These are phyloP conservation scores for Hydractinia echinata DNA, from an alignment of 30 jellyfish, hydroid and myxozoan species.

Conservation along the genomic window DNA sequence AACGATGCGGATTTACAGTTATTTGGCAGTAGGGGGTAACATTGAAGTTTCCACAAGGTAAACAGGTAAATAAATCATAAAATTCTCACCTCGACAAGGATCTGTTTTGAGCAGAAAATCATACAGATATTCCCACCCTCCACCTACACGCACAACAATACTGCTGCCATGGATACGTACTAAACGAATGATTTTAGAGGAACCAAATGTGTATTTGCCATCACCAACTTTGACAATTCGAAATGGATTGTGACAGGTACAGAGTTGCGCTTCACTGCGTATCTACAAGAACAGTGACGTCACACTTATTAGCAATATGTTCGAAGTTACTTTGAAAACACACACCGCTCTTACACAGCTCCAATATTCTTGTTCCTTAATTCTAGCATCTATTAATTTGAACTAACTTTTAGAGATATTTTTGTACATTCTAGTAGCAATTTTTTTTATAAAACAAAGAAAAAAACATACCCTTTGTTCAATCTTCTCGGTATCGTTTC, in stretches of 20 bases:
- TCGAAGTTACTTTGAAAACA: too few species aligned
- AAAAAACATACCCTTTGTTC: slow-evolving; percentile 28
- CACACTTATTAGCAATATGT: too few species aligned
- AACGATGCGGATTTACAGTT: too few species aligned
- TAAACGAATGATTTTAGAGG: slow-evolving; percentile 72
- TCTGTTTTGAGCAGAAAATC: slow-evolving; percentile 71
- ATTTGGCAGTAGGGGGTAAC: too few species aligned
- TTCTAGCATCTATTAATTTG: too few species aligned
- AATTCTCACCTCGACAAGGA: slow-evolving; percentile 86
- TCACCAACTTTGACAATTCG: slow-evolving; percentile 66
- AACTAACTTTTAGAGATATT: too few species aligned
- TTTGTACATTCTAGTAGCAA: too few species aligned
- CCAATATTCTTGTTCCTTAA: too few species aligned
- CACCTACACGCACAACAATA: slow-evolving; percentile 92
- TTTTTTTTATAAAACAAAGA: neutral
- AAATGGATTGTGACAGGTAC: slow-evolving; percentile 73
- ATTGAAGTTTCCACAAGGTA: too few species aligned
- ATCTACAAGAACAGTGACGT: slow-evolving; percentile 25
- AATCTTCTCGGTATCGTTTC: slow-evolving; percentile 62
- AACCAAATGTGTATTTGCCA: slow-evolving; percentile 85
- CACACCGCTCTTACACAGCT: too few species aligned
- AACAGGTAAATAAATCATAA: neutral
- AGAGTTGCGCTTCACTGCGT: slow-evolving; percentile 68
- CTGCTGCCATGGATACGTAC: slow-evolving; percentile 93
- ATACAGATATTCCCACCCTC: slow-evolving; percentile 86